These are phyloP conservation scores for Falcaria lacertinaria DNA, from an alignment of 2,888 invertebrate genomes.

Conservation along the genomic window DNA sequence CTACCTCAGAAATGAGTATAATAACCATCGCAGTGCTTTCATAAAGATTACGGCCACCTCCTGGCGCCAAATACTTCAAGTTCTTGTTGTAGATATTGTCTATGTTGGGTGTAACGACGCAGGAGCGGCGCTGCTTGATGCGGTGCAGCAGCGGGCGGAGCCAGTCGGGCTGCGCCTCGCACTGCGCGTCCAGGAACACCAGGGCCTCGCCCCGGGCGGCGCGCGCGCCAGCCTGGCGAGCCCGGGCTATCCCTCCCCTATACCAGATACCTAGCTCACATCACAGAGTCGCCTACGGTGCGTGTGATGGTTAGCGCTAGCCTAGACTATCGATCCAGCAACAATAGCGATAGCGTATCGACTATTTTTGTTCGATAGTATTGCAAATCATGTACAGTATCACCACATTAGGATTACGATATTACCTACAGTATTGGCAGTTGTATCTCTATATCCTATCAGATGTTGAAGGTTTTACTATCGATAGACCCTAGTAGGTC, in stretches of 20 bases:
- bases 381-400: too few species aligned
- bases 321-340: too few species aligned
- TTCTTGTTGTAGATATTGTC: constrained; percentile 93
- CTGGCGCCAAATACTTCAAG: constrained; percentile 44
- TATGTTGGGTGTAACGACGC: constrained; percentile 95
- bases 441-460: too few species aligned
- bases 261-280: constrained; percentile 85
- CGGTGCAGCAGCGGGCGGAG: constrained; percentile 93
- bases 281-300: too few species aligned
- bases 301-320: constrained; percentile 85
- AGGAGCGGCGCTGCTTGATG: constrained; percentile 80
- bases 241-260: constrained; percentile 92
- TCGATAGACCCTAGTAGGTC: too few species aligned
- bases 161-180: constrained; percentile 91
- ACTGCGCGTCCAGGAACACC: constrained; percentile 95
- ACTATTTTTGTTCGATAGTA: too few species aligned
- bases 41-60: not conserved
- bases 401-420: too few species aligned
- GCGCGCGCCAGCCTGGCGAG: constrained; percentile 92
- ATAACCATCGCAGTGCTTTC: not conserved
- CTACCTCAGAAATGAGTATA: not conserved
- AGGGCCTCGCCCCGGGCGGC: constrained; percentile 88
- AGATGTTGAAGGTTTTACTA: too few species aligned
- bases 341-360: too few species aligned
- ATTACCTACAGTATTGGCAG: too few species aligned